phyloP scores from a whole-genome alignment of 2,113 vertebrate species.

The Chloropsis cyanopogon region DNA sequence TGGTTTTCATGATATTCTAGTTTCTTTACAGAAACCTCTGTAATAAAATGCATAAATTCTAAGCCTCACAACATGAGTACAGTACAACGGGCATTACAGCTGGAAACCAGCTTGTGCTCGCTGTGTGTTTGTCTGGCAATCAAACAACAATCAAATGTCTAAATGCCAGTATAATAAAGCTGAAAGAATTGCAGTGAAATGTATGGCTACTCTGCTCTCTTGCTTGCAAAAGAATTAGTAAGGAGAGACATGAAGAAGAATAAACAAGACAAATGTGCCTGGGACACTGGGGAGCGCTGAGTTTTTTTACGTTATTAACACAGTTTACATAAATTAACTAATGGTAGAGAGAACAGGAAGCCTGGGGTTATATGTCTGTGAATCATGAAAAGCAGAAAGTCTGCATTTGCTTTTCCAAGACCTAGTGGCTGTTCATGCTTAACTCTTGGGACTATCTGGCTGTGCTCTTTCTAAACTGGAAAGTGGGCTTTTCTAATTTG shows the following conservation, averaged over 20 bases:
- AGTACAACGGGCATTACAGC: neutral
- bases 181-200: neutral
- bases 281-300: neutral
- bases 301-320: neutral
- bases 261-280: neutral
- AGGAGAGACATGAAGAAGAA: neutral
- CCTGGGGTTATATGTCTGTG: neutral
- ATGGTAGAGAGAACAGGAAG: neutral
- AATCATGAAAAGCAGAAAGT: neutral
- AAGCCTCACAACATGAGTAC: neutral
- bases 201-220: neutral
- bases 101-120: neutral
- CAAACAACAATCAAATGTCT: neutral
- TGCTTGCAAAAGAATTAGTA: neutral
- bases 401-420: neutral
- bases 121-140: neutral
- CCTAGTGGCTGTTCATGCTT: neutral
- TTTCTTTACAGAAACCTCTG: neutral
- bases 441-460: neutral
- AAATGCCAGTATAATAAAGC: neutral
- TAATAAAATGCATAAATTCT: neutral
- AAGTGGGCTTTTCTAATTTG: neutral
- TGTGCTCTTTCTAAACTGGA: neutral
- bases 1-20: neutral
- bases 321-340: neutral